Percentiles rank a stretch among this genome's conserved stretches.
phyloP scores from a whole-genome alignment of 1,140 invertebrate species.

The Branchinecta lynchi region DNA sequence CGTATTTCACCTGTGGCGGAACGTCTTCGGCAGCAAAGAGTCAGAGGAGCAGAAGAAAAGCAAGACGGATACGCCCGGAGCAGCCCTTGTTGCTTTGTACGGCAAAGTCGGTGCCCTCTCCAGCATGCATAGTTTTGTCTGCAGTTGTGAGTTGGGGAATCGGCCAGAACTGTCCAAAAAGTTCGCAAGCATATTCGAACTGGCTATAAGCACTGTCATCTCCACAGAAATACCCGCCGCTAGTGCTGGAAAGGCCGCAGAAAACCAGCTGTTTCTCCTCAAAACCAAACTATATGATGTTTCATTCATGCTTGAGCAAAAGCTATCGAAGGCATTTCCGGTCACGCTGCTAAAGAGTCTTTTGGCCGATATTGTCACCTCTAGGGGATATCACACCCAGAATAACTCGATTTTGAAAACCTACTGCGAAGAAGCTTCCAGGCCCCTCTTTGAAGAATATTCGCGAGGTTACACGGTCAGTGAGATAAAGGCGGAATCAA shows the following conservation, averaged over 20 bases:
- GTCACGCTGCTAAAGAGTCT: background rate
- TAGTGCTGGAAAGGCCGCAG: background rate
- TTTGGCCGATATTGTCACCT: background rate
- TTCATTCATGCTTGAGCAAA: background rate
- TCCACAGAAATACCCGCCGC: background rate
- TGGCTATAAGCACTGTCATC: background rate
- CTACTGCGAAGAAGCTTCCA: background rate
- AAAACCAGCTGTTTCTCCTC: background rate
- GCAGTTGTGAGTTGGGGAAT: background rate
- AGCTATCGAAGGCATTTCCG: background rate
- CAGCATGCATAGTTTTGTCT: conserved; percentile 72
- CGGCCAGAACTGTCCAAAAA: background rate
- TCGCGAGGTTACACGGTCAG: background rate
- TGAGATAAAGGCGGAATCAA: no score
- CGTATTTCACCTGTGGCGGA: conserved; percentile 90
- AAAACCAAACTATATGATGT: conserved; percentile 8
- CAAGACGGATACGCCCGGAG: background rate
- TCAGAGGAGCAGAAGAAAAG: conserved; percentile 71
- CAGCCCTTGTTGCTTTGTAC: conserved; percentile 62
- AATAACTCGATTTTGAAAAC: background rate
- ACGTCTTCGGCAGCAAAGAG: conserved; percentile 92
- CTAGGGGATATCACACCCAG: background rate
- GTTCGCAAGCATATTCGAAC: background rate
- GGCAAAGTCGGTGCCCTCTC: conserved; percentile 87
- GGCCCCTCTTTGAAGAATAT: background rate